Percentiles rank a stretch among this genome's conserved stretches.
These are phyloP conservation scores for Leptinotarsa lineolata DNA, from an alignment of 1,140 invertebrate species.

Conservation along the genomic window DNA sequence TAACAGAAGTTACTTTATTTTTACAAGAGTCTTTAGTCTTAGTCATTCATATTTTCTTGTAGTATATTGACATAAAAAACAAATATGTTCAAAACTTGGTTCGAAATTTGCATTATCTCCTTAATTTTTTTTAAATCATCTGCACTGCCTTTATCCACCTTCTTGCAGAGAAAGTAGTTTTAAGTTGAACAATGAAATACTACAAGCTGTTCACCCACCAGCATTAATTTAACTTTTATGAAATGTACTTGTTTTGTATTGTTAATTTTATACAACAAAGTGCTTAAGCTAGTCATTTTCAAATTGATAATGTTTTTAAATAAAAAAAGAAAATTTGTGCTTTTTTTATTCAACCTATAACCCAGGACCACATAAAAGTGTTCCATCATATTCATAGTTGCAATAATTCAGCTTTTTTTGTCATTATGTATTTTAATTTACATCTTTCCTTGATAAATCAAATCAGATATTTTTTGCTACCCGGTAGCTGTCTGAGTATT, in stretches of 20 bases:
- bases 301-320: conserved; percentile 25
- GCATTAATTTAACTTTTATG: background rate
- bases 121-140: no score
- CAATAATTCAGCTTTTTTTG: conserved; percentile 69
- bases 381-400: conserved; percentile 76
- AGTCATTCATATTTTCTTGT: no score
- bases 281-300: conserved; percentile 30
- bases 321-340: background rate
- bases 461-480: conserved; percentile 26
- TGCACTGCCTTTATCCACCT: no score
- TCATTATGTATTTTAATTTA: conserved; percentile 66
- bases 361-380: conserved; percentile 76
- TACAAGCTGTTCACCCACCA: no score
- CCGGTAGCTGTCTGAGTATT: no score
- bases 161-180: no score
- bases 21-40: no score
- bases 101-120: no score
- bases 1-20: no score
- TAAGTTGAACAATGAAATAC: no score
- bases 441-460: conserved; percentile 64
- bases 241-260: conserved; percentile 12
- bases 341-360: conserved; percentile 54
- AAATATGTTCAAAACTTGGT: no score
- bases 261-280: conserved; percentile 13
- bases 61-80: no score